Evolutionary conservation across 2,888 invertebrate genomes (phyloP).

Genomic region (Entomobrya multifasciata): DNA sequence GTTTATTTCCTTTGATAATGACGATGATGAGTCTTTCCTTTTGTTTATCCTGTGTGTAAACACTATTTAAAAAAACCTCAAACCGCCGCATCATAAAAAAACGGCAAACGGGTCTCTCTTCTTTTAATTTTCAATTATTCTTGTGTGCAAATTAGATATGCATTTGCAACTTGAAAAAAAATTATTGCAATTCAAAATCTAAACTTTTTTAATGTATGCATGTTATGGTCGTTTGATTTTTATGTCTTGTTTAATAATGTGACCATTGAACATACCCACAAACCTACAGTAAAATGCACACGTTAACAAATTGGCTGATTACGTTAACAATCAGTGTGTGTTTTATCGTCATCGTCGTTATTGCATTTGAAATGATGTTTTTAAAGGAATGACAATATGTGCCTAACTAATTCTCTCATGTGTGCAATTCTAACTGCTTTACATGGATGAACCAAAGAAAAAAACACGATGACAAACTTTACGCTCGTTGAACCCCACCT

Average conservation of each 20-base stretch:
- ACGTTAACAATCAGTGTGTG: too few relatives aligned
- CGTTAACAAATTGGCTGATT: conserved; percentile 38
- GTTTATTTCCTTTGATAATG: conserved; percentile 53
- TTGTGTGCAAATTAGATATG: neutral
- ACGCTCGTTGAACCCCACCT: conserved; percentile 31
- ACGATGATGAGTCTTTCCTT: conserved; percentile 15
- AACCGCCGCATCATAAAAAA: too few relatives aligned
- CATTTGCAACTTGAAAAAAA: conserved; percentile 2
- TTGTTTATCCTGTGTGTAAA: conserved; percentile 10
- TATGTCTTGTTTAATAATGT: neutral
- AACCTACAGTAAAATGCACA: neutral
- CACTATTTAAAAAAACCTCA: neutral
- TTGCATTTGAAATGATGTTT: neutral
- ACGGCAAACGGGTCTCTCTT: conserved; percentile 14
- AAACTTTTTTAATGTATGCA: conserved; percentile 20
- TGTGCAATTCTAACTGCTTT: neutral
- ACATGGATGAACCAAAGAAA: neutral
- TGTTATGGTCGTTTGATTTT: neutral
- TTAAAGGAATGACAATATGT: conserved; percentile 18
- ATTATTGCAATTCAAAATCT: conserved; percentile 23
- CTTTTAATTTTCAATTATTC: conserved; percentile 10
- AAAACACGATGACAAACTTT: neutral
- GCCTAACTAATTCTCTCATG: neutral
- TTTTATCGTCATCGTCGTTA: too few relatives aligned
- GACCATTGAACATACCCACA: too few relatives aligned